Base-by-base conservation (phyloP, 2,797 vertebrate genomes). In the Syndactyla subalaris region DNA sequence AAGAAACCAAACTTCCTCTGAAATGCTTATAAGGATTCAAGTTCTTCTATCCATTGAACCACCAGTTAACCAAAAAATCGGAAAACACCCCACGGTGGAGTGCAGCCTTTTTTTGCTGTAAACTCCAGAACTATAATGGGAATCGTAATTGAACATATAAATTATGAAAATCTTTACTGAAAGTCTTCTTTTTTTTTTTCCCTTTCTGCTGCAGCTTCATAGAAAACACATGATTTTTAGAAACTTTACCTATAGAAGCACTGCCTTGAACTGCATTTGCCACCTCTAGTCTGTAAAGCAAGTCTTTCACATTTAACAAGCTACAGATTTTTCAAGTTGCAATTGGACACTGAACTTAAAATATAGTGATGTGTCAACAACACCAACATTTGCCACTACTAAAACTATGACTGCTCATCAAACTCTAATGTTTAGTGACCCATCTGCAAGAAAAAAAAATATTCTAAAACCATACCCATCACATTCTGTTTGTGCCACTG, bases 11-110 rank as follows among this genome's bases (percentile, higher is more conserved):
- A 34, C 6, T 16, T 70, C 12, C 6, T 70, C 77, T 57, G n/a
- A 85, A 82, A 36, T 17, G 7, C 14, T 52, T 52, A 17, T 38
- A 71, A 59, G 12, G 9, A 43, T 65, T 85, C 39, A 62, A 23
- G 15, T 29, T n/a, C 12, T 84, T 65, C 48, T 7, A 12, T 34
- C 30, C 62, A 20, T 5, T 38, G 29, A 94, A 73, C 24, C 8
- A 59, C 1, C 0, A 8, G 51, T 24, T 29, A 62, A 26, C 3
- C 1, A 45, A 57, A 61, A 32, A 5, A 0, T 2, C 2, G 5
- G 1, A 10, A 29, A 29, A 51, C 17, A 39, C 3, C 7, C 32
- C 22, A 45, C 3, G 7, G 3, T 17, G 12, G 8, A 54, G 2
- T 4, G 2, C 5, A 52, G 11, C 1, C 5, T 5, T 34, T 46